Conservation (phyloP, 2,797 vertebrate genomes). For the Cephalopachus bancanus region DNA sequence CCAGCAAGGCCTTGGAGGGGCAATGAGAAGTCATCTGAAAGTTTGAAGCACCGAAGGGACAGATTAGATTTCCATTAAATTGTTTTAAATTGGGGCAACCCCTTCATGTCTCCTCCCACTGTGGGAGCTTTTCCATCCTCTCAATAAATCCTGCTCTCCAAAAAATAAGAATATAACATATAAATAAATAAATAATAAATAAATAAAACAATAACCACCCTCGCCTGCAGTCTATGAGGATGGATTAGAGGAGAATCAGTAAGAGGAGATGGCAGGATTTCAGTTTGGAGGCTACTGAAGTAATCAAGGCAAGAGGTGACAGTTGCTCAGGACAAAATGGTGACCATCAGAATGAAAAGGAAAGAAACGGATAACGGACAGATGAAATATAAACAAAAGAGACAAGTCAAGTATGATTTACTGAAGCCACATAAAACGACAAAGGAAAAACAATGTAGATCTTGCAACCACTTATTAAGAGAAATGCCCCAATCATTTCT, state of each 20-base stretch:
- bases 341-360: neutral
- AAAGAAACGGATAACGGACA: neutral
- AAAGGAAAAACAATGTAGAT: neutral
- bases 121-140: too few species aligned
- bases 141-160: neutral
- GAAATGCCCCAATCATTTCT: conserved; percentile 19
- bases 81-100: too few species aligned
- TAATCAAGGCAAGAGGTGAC: neutral
- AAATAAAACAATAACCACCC: neutral
- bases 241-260: neutral
- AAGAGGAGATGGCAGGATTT: neutral
- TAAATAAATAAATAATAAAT: neutral
- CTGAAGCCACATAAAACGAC: neutral
- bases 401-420: neutral
- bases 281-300: neutral
- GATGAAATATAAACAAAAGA: neutral
- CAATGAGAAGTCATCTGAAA: neutral
- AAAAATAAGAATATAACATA: neutral
- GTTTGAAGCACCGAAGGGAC: neutral
- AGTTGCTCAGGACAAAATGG: neutral
- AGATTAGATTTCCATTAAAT: neutral
- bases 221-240: neutral
- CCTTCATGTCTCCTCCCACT: too few species aligned
- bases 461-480: conserved; percentile 16
- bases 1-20: accelerated